These are phyloP conservation scores for Tragulus kanchil DNA, from an alignment of 2,113 vertebrate species.

Conservation along the genomic window DNA sequence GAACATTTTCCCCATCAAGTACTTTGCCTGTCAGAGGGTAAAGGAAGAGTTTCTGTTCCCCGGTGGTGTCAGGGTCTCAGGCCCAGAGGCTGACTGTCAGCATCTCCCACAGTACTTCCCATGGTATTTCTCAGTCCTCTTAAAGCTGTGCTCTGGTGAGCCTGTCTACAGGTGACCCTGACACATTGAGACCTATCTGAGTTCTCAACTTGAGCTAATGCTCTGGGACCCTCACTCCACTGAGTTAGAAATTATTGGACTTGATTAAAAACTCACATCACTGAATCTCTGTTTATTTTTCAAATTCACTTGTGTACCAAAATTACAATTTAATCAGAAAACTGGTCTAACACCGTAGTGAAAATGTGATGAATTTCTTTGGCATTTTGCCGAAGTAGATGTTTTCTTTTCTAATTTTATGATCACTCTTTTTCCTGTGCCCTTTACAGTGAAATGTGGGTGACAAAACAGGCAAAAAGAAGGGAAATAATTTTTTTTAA, in stretches of 20 bases:
- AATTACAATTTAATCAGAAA: slow-evolving; percentile 62
- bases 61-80: background rate
- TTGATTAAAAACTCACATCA: slow-evolving; percentile 46
- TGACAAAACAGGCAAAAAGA: background rate
- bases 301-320: slow-evolving; percentile 56
- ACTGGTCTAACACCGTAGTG: slow-evolving; percentile 5
- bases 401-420: slow-evolving; percentile 56
- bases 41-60: background rate
- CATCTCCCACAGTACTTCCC: background rate
- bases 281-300: slow-evolving; percentile 66
- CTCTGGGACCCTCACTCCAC: background rate
- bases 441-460: slow-evolving; percentile 27
- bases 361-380: slow-evolving; percentile 67
- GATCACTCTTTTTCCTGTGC: background rate
- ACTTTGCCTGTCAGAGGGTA: background rate
- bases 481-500: background rate
- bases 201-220: background rate
- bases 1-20: background rate
- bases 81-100: background rate
- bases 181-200: background rate
- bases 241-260: slow-evolving; percentile 57
- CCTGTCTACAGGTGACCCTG: background rate
- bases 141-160: background rate
- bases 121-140: background rate
- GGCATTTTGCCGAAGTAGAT: background rate